Base-by-base conservation (phyloP, 2,888 invertebrate species). In the Agelastica alni region DNA sequence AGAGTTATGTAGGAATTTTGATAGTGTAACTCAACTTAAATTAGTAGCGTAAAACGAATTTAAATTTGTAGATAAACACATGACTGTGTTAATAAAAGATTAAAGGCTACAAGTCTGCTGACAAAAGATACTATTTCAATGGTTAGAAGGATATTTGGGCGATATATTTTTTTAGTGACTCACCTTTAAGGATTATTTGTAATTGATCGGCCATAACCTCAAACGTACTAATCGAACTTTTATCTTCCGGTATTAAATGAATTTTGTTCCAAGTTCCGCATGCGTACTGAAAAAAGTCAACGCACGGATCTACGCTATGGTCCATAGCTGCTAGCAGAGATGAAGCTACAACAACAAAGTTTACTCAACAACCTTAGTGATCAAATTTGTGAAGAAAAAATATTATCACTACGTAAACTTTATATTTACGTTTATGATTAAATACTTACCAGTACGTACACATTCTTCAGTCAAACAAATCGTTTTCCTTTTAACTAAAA, bases 251-350 rank as follows among this genome's bases (percentile, higher is more conserved):
- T 67, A 93, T 93, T 47, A 89, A 83, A 77, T 93, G 91, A 60
- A 86, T 82, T 70, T 87, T 88, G 75, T 93, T 92, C 92, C 93
- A 93, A 12, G 88, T 86, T 9, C 93, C 93, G 70, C 93, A 93
- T 7, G 93, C 92, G 74, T 85, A 93, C 75, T 89, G 86, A 76
- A 91, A 93, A 78, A 93, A 93, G 73, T 93, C 88, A 28, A 83
- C 83, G 75, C 93, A 93, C 0, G 93, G 93, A 71, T 90, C 86
- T 0, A 86, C 85, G 1, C 81, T 78, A 39, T 81, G 80, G 71
- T 93, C 89, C 90, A 93, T 92, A 7, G 90, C 89, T 16, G 86
- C 84, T 64, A 93, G 77, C 56, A 93, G 77, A 16, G 89, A 88
- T 5, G 91, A 85, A 44, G 92, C 92, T 92, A 75, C 34, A 72